These are phyloP conservation scores for Lipophrys pholis DNA, from an alignment of 2,113 vertebrate species.

Conservation along the genomic window DNA sequence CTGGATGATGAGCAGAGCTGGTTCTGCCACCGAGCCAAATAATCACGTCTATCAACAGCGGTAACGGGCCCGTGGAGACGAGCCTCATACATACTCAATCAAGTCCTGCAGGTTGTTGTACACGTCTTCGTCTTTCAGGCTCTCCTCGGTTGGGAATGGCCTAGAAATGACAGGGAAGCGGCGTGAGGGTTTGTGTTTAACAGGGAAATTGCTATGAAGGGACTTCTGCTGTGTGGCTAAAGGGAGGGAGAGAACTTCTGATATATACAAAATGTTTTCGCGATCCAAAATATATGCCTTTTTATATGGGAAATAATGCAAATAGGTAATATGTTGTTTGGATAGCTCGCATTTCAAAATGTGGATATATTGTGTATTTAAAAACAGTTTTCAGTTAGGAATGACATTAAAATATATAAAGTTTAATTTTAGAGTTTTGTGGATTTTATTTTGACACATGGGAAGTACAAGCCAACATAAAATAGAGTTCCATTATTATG, in stretches of 20 bases:
- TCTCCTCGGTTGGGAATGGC: slow-evolving; percentile 93
- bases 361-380: too few relatives aligned
- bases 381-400: too few relatives aligned
- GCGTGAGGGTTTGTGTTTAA: slow-evolving; percentile 14
- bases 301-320: background rate
- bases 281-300: background rate
- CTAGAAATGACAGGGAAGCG: slow-evolving; percentile 75
- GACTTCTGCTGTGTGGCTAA: background rate
- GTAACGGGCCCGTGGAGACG: slow-evolving; percentile 30
- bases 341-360: too few relatives aligned
- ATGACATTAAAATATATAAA: too few relatives aligned
- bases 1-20: slow-evolving; percentile 41
- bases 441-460: too few relatives aligned
- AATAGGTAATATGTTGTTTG: too few relatives aligned
- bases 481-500: too few relatives aligned
- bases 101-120: slow-evolving; percentile 94
- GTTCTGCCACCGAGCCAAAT: slow-evolving; percentile 41
- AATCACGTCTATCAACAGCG: slow-evolving; percentile 46
- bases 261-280: slow-evolving; percentile 7
- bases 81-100: slow-evolving; percentile 89
- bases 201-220: background rate
- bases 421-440: too few relatives aligned
- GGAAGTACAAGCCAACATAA: too few relatives aligned
- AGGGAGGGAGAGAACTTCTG: background rate
- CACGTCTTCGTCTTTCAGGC: slow-evolving; percentile 89